Conservation (phyloP, 2,113 vertebrate species). For the Forbesichthys papilliferus region DNA sequence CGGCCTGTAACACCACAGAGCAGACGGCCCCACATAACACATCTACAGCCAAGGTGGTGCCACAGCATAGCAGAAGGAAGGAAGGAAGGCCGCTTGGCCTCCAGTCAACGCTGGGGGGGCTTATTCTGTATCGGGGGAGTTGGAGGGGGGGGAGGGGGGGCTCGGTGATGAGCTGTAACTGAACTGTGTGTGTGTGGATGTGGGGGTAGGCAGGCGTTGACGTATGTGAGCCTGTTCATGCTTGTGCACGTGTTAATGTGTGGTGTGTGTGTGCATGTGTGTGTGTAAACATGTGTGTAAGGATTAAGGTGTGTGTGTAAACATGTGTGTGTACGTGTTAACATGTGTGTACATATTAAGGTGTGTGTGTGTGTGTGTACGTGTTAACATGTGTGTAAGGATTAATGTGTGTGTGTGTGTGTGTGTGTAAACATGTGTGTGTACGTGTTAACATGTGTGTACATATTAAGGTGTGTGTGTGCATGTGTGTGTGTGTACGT, state of each 20-base stretch:
- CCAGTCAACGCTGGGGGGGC: conserved; percentile 42
- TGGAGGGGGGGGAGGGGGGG: conserved; percentile 40
- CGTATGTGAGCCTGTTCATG: conserved; percentile 45
- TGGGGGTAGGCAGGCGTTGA: conserved; percentile 44
- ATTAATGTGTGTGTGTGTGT: conserved; percentile 24
- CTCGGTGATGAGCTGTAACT: conserved; percentile 47
- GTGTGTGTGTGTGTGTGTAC: conserved; percentile 27
- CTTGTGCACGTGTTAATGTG: background rate
- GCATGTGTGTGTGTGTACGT: background rate
- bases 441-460: too few species aligned
- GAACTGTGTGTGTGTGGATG: conserved; percentile 54
- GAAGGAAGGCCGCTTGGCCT: conserved; percentile 30
- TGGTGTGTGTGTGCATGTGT: conserved; percentile 32
- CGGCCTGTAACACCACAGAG: conserved; percentile 15
- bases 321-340: background rate
- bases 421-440: conserved; percentile 18
- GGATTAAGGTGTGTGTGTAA: conserved; percentile 2
- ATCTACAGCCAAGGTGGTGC: conserved; percentile 31
- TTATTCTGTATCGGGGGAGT: conserved; percentile 35
- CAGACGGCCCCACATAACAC: conserved; percentile 15
- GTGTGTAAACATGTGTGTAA: conserved; percentile 22
- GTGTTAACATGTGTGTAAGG: background rate
- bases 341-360: background rate
- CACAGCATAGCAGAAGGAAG: background rate
- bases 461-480: background rate